These are phyloP conservation scores for Trachymyrmex septentrionalis DNA, from an alignment of 1,140 invertebrate species.

Conservation along the genomic window DNA sequence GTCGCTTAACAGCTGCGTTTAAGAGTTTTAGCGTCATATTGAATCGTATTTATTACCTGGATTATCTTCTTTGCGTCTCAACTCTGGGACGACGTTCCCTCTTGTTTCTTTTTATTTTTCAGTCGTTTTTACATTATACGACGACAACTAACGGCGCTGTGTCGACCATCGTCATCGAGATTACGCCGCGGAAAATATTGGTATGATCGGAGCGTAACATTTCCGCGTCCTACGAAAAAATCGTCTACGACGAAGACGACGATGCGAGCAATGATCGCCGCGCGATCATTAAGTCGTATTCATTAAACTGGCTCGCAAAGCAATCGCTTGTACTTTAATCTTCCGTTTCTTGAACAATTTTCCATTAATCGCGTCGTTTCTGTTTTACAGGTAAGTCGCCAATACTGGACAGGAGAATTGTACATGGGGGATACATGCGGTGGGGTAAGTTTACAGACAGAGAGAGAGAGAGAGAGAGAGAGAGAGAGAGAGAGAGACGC, in stretches of 20 bases:
- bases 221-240: conserved; percentile 33
- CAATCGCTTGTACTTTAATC: conserved; percentile 5
- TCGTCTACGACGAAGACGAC: background rate
- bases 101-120: conserved; percentile 51
- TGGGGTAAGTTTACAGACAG: background rate
- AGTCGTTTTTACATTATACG: conserved; percentile 46
- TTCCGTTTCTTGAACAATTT: conserved; percentile 4
- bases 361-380: conserved; percentile 53
- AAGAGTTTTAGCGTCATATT: conserved; percentile 48
- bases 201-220: conserved; percentile 33
- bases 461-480: conserved; percentile 38
- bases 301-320: conserved; percentile 24
- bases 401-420: conserved; percentile 46
- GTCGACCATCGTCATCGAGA: conserved; percentile 35
- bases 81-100: background rate
- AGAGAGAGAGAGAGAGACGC: conserved; percentile 44
- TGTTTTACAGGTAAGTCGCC: conserved; percentile 74
- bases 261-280: background rate
- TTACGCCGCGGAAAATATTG: conserved; percentile 53
- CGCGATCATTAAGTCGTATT: conserved; percentile 50
- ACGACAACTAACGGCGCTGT: conserved; percentile 38
- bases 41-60: conserved; percentile 69
- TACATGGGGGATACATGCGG: background rate
- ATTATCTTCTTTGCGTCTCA: background rate
- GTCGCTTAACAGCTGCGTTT: conserved; percentile 53